Conservation (phyloP, 2,888 invertebrate species). For the Protophormia terraenovae region DNA sequence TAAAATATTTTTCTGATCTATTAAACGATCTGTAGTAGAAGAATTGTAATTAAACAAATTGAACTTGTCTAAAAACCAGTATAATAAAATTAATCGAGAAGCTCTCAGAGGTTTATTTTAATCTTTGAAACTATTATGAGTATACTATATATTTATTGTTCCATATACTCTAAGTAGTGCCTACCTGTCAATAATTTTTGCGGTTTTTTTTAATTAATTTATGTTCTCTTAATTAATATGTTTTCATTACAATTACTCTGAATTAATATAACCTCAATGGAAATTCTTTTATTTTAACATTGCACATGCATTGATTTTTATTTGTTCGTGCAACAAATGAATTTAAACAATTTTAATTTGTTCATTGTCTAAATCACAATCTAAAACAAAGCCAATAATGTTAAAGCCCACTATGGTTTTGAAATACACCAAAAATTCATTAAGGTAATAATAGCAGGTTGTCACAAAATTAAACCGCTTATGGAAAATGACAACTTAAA, state of each 20-base stretch:
- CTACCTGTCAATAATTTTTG: background rate
- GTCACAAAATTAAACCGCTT: conserved; percentile 35
- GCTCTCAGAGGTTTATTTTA: too few relatives aligned
- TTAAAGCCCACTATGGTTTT: conserved; percentile 13
- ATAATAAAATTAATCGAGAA: too few relatives aligned
- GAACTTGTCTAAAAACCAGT: too few relatives aligned
- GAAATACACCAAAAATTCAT: conserved; percentile 45
- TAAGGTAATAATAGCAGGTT: conserved; percentile 38
- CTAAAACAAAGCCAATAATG: background rate
- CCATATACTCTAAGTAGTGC: background rate
- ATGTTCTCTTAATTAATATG: background rate
- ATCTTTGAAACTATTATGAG: too few relatives aligned
- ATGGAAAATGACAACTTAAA: background rate
- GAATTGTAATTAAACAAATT: too few relatives aligned
- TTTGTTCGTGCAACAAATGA: background rate
- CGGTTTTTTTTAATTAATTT: background rate
- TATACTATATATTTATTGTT: too few relatives aligned
- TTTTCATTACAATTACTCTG: too few relatives aligned
- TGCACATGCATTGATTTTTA: too few relatives aligned
- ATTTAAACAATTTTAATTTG: background rate
- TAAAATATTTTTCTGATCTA: too few relatives aligned
- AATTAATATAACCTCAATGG: background rate
- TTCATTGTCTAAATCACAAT: background rate
- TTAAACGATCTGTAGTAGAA: too few relatives aligned
- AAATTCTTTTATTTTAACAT: background rate